Base-by-base conservation (phyloP, 92 coral and sea anemone species). In the Parazoanthus darwini region DNA sequence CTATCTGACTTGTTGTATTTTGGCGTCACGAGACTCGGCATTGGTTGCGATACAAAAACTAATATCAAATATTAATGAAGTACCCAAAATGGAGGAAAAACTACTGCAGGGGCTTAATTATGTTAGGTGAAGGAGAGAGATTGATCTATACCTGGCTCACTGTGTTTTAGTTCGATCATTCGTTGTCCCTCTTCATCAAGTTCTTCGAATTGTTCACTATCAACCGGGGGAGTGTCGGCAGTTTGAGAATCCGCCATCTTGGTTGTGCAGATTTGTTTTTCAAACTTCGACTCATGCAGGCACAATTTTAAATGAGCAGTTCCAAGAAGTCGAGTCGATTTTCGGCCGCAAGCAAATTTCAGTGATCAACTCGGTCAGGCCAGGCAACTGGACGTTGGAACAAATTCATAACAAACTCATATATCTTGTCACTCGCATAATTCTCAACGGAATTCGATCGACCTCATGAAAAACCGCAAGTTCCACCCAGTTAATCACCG, bases 141-240 rank as follows among this genome's bases (percentile, higher is more conserved):
- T 23, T 6, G 33, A 63, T 79, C 67, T 82, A 74, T 86, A 95
- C 98, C 98, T 92, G 98, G 98, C 43, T 91, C 91, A 89, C 86
- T 95, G 91, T 91, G 94, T 84, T 88, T 93, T 65, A 95, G 84
- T 81, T 95, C 98, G 88, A 95, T 87, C 98, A 95, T 93, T 67
- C 94, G 89, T 76, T 93, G 94, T 15, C 90, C 92, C 48, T 88
- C 93, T 39, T 92, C 94, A 5, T 88, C 93, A 46, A 90, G 88
- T 16, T 89, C 93, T 42, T 84, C 92, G 43, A 51, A 66, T 54
- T 75, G 93, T 67, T 85, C 91, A 67, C 78, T 74, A 46, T 59
- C 78, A 73, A 66, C 88, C 23, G 63, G 59, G 85, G 86, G 86
- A 44, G 82, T 82, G 74, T 46, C 85, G 87, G 73, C 44, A 25